These are phyloP conservation scores for Diarsia rubi DNA, from an alignment of 2,888 invertebrate genomes.

Conservation along the genomic window DNA sequence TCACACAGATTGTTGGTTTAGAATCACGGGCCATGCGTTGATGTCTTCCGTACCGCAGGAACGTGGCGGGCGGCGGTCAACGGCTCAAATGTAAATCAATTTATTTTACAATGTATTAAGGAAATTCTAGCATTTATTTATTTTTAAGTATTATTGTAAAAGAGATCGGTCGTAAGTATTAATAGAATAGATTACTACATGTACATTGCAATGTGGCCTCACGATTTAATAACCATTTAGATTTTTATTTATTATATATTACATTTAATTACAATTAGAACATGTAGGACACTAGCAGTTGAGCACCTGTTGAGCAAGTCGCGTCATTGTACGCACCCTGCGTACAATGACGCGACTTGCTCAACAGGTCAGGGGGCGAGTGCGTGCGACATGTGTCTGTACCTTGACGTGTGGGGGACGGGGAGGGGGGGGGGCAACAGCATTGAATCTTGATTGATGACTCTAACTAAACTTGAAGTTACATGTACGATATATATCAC, in stretches of 20 bases:
- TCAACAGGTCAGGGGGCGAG: conserved; percentile 30
- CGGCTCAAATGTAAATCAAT: no score
- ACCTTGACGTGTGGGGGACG: neutral
- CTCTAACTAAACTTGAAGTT: no score
- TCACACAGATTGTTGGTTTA: neutral
- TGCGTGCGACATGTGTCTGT: conserved; percentile 5
- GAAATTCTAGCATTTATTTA: no score
- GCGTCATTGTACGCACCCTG: no score
- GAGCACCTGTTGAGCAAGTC: no score
- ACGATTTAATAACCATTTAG: neutral
- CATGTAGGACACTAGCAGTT: neutral
- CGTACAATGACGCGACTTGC: neutral
- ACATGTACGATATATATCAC: neutral
- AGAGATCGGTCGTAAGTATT: neutral
- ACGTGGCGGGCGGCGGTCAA: neutral
- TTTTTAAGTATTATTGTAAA: neutral
- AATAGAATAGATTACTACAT: neutral
- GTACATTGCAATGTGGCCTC: neutral
- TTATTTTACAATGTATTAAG: neutral
- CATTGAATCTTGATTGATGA: neutral
- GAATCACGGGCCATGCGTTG: conserved; percentile 13
- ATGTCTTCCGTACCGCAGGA: conserved; percentile 23
- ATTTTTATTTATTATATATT: no score
- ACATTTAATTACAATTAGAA: conserved; percentile 12
- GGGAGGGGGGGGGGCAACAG: neutral